Conservation (phyloP, 2,113 vertebrate species). For the Oreotrochilus melanogaster region DNA sequence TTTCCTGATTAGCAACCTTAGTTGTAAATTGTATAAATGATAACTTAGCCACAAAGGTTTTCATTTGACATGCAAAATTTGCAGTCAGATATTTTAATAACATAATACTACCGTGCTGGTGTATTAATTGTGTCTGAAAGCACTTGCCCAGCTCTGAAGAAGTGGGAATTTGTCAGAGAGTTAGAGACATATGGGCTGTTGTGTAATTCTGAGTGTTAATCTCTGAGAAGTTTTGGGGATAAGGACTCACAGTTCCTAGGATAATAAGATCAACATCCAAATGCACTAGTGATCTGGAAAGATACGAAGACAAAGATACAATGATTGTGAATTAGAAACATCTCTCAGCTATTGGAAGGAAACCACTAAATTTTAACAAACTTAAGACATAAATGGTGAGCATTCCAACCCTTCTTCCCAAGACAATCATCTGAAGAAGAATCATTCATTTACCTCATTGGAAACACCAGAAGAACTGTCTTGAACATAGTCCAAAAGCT, state of each 20-base stretch:
- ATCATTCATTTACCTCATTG: conserved; percentile 91
- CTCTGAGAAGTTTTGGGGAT: background rate
- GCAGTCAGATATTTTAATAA: background rate
- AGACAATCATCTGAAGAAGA: conserved; percentile 69
- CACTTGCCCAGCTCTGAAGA: conserved; percentile 35
- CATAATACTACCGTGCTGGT: background rate
- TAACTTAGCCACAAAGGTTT: background rate
- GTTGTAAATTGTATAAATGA: background rate
- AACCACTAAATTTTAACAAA: background rate
- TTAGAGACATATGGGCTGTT: background rate
- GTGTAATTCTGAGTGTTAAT: conserved; percentile 25
- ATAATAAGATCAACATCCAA: conserved; percentile 58
- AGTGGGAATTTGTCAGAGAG: conserved; percentile 25
- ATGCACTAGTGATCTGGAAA: conserved; percentile 55
- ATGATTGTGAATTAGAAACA: background rate
- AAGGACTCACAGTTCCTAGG: conserved; percentile 62
- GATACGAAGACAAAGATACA: conserved; percentile 58
- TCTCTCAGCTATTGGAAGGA: background rate
- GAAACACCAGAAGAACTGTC: conserved; percentile 89
- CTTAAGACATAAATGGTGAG: background rate
- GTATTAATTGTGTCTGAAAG: background rate
- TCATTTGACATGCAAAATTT: background rate
- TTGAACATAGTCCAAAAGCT: conserved; percentile 98
- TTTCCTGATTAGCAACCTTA: background rate
- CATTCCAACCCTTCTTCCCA: conserved; percentile 48